phyloP scores from a whole-genome alignment of 2,888 invertebrate genomes.

The Calephelis perditalis region DNA sequence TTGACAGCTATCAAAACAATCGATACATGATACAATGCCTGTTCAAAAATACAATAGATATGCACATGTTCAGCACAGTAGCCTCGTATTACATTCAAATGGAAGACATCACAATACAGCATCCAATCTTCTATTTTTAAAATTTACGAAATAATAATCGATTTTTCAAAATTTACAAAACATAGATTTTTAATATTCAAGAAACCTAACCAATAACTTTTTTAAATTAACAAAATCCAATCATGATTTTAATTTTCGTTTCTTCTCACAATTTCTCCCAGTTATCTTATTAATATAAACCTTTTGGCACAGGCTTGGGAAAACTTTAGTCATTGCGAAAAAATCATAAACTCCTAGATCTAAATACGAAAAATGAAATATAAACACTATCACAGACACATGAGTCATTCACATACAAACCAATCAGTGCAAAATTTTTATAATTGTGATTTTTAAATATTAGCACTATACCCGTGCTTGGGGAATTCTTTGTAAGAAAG shows the following conservation, averaged over 20 bases:
- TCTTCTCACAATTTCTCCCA: background rate
- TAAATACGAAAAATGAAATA: constrained; percentile 49
- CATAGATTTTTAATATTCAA: too few species aligned
- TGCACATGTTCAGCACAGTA: constrained; percentile 23
- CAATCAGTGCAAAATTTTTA: constrained; percentile 50
- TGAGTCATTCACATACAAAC: constrained; percentile 62
- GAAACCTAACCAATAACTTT: too few species aligned
- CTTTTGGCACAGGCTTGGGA: constrained; percentile 25
- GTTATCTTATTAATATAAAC: background rate
- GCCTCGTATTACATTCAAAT: constrained; percentile 24
- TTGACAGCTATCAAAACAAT: constrained; percentile 21
- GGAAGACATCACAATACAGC: constrained; percentile 31
- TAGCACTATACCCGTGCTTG: too few species aligned
- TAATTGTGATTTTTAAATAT: constrained; percentile 39
- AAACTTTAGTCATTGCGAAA: constrained; percentile 60
- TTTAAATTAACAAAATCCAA: too few species aligned
- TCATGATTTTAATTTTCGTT: too few species aligned
- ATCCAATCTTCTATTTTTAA: constrained; percentile 17
- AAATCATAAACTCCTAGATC: constrained; percentile 41
- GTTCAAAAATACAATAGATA: constrained; percentile 23
- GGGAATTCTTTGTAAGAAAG: too few species aligned
- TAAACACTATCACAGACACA: constrained; percentile 72
- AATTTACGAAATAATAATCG: too few species aligned
- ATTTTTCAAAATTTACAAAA: too few species aligned
- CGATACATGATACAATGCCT: constrained; percentile 11